Evolutionary conservation across 2,797 vertebrate genomes (phyloP).

Genomic region (Chiroxiphia lanceolata): DNA sequence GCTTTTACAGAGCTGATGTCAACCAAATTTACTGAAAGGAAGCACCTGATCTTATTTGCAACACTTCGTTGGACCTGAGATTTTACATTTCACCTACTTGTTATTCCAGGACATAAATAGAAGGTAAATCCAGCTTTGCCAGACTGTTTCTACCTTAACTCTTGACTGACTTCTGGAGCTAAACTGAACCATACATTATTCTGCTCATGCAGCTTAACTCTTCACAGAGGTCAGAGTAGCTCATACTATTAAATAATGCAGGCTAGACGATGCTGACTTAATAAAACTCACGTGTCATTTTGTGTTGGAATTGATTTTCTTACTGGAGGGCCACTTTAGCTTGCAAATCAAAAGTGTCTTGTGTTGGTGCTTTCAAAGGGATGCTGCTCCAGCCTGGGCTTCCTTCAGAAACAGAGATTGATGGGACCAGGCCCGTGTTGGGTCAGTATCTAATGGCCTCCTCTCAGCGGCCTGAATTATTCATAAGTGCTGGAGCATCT

Average conservation of each 20-base stretch:
- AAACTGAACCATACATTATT: conserved; percentile 30
- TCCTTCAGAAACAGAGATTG: conserved; percentile 69
- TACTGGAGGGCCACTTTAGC: conserved; percentile 58
- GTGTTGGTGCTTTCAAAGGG: conserved; percentile 28
- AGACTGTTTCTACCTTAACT: conserved; percentile 4
- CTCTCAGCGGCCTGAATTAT: conserved; percentile 72
- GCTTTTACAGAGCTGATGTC: neutral
- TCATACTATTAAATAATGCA: conserved; percentile 72
- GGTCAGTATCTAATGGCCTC: conserved; percentile 68
- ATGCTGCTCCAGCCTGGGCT: conserved; percentile 34
- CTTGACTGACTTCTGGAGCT: conserved; percentile 7
- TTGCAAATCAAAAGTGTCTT: conserved; percentile 72
- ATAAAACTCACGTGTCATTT: conserved; percentile 73
- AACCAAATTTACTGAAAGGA: neutral
- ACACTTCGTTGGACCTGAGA: neutral
- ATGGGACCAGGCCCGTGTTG: conserved; percentile 59
- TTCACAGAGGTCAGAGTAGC: conserved; percentile 61
- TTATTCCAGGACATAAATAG: neutral
- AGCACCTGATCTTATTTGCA: neutral
- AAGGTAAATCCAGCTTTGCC: conserved; percentile 11
- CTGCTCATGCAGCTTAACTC: conserved; percentile 66
- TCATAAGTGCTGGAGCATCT: conserved; percentile 62
- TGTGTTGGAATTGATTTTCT: conserved; percentile 74
- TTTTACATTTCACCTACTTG: conserved; percentile 10
- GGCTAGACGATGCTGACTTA: conserved; percentile 69